Percentiles rank a stretch among this genome's conserved stretches.
These are phyloP conservation scores for Tachina grossa DNA, from an alignment of 2,888 invertebrate species.

Conservation along the genomic window DNA sequence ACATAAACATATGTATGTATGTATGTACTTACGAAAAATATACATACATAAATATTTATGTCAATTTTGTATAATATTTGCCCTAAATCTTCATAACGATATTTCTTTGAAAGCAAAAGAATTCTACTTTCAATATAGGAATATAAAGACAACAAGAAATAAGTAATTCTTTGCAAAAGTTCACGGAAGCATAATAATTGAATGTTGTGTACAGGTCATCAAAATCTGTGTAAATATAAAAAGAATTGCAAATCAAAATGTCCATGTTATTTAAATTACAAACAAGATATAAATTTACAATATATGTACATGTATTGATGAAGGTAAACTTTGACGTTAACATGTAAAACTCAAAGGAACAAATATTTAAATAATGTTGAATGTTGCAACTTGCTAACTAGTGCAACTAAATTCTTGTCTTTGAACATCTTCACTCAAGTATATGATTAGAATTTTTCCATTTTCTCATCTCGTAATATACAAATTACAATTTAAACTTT, in stretches of 20 bases:
- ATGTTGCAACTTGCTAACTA: no score
- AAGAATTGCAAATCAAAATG: constrained; percentile 28
- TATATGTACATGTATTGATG: neutral
- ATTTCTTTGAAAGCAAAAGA: constrained; percentile 65
- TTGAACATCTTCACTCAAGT: no score
- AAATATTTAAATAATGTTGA: no score
- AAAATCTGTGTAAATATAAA: constrained; percentile 43
- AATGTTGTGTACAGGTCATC: constrained; percentile 62
- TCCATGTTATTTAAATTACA: constrained; percentile 8
- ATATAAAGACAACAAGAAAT: constrained; percentile 23
- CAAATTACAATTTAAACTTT: no score
- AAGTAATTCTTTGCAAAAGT: constrained; percentile 29
- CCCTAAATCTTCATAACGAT: constrained; percentile 71
- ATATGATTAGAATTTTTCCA: no score
- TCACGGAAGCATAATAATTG: constrained; percentile 66
- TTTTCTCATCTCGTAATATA: no score
- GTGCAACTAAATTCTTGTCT: no score
- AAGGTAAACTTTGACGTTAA: neutral
- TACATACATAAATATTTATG: neutral
- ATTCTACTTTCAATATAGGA: neutral
- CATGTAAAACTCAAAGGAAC: neutral
- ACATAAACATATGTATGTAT: neutral
- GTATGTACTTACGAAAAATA: no score
- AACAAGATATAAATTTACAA: neutral
- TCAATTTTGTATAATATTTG: constrained; percentile 58